Percentiles rank a stretch among this genome's conserved stretches.
Evolutionary conservation across 2,797 vertebrate genomes (phyloP).

Genomic region (Girardinus metallicus): DNA sequence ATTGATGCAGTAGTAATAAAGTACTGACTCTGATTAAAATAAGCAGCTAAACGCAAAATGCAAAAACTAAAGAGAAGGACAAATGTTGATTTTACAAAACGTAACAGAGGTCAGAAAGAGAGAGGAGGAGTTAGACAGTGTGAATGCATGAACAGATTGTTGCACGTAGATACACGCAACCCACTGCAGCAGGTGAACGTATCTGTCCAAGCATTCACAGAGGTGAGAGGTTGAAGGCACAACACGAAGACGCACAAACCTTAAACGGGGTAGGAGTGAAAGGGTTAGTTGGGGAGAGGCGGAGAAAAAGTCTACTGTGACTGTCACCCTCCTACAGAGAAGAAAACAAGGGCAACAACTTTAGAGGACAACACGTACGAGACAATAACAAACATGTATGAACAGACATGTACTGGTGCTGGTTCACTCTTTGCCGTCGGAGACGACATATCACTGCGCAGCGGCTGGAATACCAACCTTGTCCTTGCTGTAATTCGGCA

Average conservation of each 20-base stretch:
- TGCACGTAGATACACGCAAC: neutral
- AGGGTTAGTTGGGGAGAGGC: slow-evolving; percentile 96
- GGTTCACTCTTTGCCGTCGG: neutral
- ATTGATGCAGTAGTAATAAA: neutral
- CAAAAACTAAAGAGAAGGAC: slow-evolving; percentile 16
- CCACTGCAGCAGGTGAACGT: neutral
- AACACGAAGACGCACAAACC: slow-evolving; percentile 88
- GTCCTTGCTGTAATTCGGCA: slow-evolving; percentile 59
- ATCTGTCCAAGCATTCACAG: slow-evolving; percentile 39
- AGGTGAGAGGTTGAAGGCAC: slow-evolving; percentile 36
- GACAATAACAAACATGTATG: slow-evolving; percentile 6
- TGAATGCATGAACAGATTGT: slow-evolving; percentile 47
- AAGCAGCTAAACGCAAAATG: neutral
- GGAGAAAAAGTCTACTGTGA: slow-evolving; percentile 91
- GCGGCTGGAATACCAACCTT: slow-evolving; percentile 72
- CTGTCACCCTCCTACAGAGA: slow-evolving; percentile 90
- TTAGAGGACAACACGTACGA: slow-evolving; percentile 37
- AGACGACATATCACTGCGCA: neutral
- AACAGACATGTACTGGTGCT: slow-evolving; percentile 7
- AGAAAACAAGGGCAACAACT: slow-evolving; percentile 86
- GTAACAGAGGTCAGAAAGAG: slow-evolving; percentile 17
- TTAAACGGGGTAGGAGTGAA: slow-evolving; percentile 98
- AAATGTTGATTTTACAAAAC: slow-evolving; percentile 27
- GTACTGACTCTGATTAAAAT: neutral
- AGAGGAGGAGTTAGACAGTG: slow-evolving; percentile 41